These are phyloP conservation scores for Cynodonichthys magdalenae DNA, from an alignment of 2,797 vertebrate genomes.

Conservation along the genomic window DNA sequence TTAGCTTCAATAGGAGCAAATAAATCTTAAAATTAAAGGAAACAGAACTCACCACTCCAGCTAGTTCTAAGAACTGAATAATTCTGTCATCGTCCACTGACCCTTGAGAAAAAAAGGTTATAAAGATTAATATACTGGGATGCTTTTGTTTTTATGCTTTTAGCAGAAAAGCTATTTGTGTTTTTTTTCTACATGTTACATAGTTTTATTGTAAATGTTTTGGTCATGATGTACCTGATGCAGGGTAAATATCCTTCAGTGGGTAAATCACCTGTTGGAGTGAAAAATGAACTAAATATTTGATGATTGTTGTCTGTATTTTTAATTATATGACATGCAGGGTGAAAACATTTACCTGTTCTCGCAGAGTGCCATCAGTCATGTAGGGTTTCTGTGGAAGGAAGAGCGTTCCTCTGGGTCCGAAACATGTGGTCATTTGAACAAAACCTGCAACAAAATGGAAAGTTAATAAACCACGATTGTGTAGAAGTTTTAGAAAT, in stretches of 20 bases:
- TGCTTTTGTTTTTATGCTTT: not conserved
- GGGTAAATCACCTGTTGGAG: constrained; percentile 92
- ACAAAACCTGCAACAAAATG: constrained; percentile 82
- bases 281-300: not conserved
- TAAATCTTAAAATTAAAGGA: no score
- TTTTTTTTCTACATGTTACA: not conserved
- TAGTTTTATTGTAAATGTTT: not conserved
- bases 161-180: no score
- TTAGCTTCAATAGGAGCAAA: not conserved
- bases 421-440: constrained; percentile 89
- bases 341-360: constrained; percentile 83
- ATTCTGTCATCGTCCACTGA: constrained; percentile 92
- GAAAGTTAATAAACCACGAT: not conserved
- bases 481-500: not conserved
- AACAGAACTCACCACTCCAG: constrained; percentile 88
- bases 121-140: not conserved
- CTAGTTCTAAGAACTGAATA: constrained; percentile 86
- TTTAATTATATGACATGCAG: not conserved
- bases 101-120: constrained; percentile 69
- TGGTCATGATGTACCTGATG: constrained; percentile 81
- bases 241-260: constrained; percentile 93
- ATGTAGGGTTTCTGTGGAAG: constrained; percentile 94
- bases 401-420: constrained; percentile 93
- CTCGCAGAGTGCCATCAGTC: constrained; percentile 93
- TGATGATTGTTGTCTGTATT: not conserved